phyloP scores from a whole-genome alignment of 2,888 invertebrate species.

The Anoplius nigerrimus region DNA sequence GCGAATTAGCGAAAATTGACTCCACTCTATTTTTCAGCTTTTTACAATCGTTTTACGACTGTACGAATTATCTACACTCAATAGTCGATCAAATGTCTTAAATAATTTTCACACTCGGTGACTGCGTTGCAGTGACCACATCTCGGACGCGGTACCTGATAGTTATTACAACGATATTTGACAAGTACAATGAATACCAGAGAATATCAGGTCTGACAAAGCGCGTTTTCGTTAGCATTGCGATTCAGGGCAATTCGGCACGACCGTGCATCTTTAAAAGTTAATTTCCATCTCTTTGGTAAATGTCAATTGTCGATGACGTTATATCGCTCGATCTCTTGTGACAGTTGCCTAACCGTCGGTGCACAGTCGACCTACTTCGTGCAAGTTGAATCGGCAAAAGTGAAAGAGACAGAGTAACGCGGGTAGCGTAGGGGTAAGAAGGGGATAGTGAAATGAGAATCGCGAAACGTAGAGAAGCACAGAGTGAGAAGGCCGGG shows the following conservation, averaged over 20 bases:
- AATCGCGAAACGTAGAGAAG: neutral
- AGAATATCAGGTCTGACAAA: conserved; percentile 13
- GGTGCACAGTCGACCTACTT: conserved; percentile 53
- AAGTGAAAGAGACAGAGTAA: conserved; percentile 1
- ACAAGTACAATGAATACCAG: conserved; percentile 10
- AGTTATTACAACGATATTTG: too few species aligned
- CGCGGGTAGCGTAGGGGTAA: conserved; percentile 7
- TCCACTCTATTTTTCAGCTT: too few species aligned
- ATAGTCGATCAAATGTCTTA: conserved; percentile 11
- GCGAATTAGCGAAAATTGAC: neutral
- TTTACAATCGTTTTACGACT: too few species aligned
- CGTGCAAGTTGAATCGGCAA: conserved; percentile 42
- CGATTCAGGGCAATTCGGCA: conserved; percentile 21
- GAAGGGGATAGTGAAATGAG: conserved; percentile 19
- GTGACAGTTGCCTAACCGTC: conserved; percentile 55
- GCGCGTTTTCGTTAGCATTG: conserved; percentile 35
- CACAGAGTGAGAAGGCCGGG: conserved; percentile 15
- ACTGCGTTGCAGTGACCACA: neutral
- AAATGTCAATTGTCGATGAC: conserved; percentile 55
- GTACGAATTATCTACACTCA: too few species aligned
- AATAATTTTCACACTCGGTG: neutral
- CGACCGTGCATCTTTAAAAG: conserved; percentile 34
- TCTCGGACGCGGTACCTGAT: too few species aligned
- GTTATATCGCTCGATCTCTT: conserved; percentile 49
- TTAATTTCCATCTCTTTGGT: conserved; percentile 30